phyloP scores from a whole-genome alignment of 2,888 invertebrate genomes.

The Anthoptus insignis region DNA sequence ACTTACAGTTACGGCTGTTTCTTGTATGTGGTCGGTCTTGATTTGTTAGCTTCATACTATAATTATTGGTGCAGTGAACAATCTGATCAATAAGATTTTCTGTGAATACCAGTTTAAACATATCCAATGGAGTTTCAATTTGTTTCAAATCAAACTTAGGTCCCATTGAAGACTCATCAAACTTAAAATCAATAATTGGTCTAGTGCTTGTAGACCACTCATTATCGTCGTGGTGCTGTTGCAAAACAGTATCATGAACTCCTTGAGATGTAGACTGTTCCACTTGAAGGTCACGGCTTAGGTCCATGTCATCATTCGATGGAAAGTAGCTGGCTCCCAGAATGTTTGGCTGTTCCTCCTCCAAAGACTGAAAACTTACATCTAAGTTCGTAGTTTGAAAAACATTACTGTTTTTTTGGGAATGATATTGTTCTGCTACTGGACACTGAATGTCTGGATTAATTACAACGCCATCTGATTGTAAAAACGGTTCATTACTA shows the following conservation, averaged over 20 bases:
- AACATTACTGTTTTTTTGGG: slow-evolving; percentile 2
- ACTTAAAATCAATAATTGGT: not conserved
- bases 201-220: slow-evolving; percentile 3
- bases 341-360: slow-evolving; percentile 3
- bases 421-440: not conserved
- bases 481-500: slow-evolving; percentile 3
- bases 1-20: no score
- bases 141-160: slow-evolving; percentile 5
- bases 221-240: slow-evolving; percentile 1
- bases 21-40: no score
- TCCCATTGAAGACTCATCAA: not conserved
- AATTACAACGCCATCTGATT: slow-evolving; percentile 1
- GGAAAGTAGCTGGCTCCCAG: not conserved
- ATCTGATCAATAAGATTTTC: no score
- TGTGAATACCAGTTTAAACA: not conserved
- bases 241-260: not conserved
- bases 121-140: slow-evolving; percentile 3
- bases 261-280: not conserved
- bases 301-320: no score
- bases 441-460: not conserved
- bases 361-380: slow-evolving; percentile 3
- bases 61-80: no score
- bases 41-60: no score
- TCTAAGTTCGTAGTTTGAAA: not conserved
- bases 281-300: no score